A percentile compares a stretch with the other conserved stretches of the same genome.
These are phyloP conservation scores for Narcine bancroftii DNA, from an alignment of 2,113 vertebrate species.

Conservation along the genomic window DNA sequence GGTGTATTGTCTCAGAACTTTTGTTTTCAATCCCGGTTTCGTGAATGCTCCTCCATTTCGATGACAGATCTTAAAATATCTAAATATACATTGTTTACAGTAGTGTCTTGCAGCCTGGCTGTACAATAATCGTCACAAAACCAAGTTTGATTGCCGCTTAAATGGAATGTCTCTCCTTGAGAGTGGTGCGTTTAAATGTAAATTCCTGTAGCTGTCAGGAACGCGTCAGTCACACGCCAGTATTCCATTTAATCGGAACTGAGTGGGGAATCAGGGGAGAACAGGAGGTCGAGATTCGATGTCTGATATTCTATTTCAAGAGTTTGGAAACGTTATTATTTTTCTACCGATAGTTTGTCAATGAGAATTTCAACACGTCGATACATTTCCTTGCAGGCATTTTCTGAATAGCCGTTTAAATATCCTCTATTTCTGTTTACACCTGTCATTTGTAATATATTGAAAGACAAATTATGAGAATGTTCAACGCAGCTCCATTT, in stretches of 20 bases:
- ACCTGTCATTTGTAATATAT: constrained; percentile 12
- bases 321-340: not conserved
- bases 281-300: not conserved
- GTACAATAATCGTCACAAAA: not conserved
- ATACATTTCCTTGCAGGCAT: not conserved
- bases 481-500: not conserved
- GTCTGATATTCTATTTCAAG: not conserved
- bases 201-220: not conserved
- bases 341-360: constrained; percentile 21
- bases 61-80: constrained; percentile 16
- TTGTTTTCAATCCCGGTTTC: not conserved
- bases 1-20: not conserved
- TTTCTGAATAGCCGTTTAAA: not conserved
- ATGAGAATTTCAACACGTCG: not conserved
- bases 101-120: not conserved
- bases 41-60: not conserved
- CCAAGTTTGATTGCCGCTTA: not conserved
- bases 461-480: constrained; percentile 16
- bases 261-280: not conserved
- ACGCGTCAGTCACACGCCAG: not conserved
- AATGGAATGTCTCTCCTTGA: not conserved
- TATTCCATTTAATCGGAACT: constrained; percentile 5
- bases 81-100: not conserved
- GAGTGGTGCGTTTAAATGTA: not conserved
- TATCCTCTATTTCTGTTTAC: constrained; percentile 12